Base-by-base conservation (phyloP, 2,888 invertebrate genomes). In the Dynastes grantii region DNA sequence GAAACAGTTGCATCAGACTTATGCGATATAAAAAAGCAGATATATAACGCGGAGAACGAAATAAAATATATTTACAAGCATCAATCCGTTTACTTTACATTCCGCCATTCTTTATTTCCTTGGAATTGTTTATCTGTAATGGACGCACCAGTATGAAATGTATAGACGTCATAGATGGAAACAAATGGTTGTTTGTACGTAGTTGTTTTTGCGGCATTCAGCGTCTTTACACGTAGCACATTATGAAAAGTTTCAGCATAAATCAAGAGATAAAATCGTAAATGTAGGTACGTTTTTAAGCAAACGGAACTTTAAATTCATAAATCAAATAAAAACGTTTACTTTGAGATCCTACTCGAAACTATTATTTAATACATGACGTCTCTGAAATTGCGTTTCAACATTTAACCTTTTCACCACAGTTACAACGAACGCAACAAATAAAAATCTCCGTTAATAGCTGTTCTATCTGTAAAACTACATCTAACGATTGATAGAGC, bases 201-300 rank as follows among this genome's bases (percentile, higher is more conserved):
- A 45, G 45, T 73, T 73, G 73, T 73, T 58, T 73, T 73, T 73
- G 73, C 58, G 58, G 16, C 37, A 9, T 58, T 73, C 73, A 16
- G 9, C 73, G 40, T 58, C 58, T 73, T 70, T 73, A 73, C 73
- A 58, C n/a, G 55, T 29, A 37, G 32, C 32, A 51, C 68, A 68
- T 40, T 58, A 58, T 40, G 58, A 32, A 73, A 73, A 73, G 40
- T 73, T 73, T 58, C n/a, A 37, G 55, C 40, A 58, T 73, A 73
- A 73, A 73, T 73, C 73, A 73, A 73, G 11, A n/a, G 73, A 73
- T 73, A 73, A 73, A 73, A 73, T 73, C 73, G 22, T 73, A 49
- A 70, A 73, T 16, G 73, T 32, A 58, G 16, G 58, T 13, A 53
- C 58, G 58, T 73, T 58, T 45, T 55, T 37, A 27, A 58, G 40